Conservation (phyloP, 2,888 invertebrate species). For the Leptarthrus brevirostris region DNA sequence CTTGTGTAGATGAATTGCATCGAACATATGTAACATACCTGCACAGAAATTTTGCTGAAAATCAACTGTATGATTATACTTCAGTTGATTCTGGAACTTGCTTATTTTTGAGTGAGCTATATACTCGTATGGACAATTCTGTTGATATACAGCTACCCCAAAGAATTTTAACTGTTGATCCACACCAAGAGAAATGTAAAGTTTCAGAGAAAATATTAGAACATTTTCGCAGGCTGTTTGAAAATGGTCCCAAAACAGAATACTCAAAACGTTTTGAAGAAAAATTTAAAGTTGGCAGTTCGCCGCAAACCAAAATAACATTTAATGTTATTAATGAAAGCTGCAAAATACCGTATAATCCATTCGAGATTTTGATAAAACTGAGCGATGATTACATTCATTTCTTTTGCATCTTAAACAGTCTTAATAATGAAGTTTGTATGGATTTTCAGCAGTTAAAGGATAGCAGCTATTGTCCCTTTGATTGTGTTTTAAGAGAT, state of each 20-base stretch:
- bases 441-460: slow-evolving; percentile 57
- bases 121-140: slow-evolving; percentile 61
- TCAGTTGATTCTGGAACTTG: slow-evolving; percentile 69
- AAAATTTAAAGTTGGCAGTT: slow-evolving; percentile 56
- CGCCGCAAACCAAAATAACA: slow-evolving; percentile 57
- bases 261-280: slow-evolving; percentile 62
- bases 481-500: slow-evolving; percentile 62
- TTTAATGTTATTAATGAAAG: slow-evolving; percentile 64
- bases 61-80: slow-evolving; percentile 60
- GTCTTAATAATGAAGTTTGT: slow-evolving; percentile 60
- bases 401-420: slow-evolving; percentile 64
- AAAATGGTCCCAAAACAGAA: slow-evolving; percentile 64
- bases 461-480: slow-evolving; percentile 59
- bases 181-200: slow-evolving; percentile 58
- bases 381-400: slow-evolving; percentile 62
- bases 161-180: slow-evolving; percentile 65
- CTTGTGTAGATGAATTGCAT: slow-evolving; percentile 59
- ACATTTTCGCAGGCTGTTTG: slow-evolving; percentile 63
- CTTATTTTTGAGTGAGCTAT: slow-evolving; percentile 68
- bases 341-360: slow-evolving; percentile 61
- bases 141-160: slow-evolving; percentile 60
- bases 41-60: slow-evolving; percentile 51
- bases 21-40: slow-evolving; percentile 57
- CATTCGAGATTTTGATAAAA: slow-evolving; percentile 63
- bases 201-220: slow-evolving; percentile 63